phyloP scores from a whole-genome alignment of 2,113 vertebrate genomes.

The Entelurus aequoreus region DNA sequence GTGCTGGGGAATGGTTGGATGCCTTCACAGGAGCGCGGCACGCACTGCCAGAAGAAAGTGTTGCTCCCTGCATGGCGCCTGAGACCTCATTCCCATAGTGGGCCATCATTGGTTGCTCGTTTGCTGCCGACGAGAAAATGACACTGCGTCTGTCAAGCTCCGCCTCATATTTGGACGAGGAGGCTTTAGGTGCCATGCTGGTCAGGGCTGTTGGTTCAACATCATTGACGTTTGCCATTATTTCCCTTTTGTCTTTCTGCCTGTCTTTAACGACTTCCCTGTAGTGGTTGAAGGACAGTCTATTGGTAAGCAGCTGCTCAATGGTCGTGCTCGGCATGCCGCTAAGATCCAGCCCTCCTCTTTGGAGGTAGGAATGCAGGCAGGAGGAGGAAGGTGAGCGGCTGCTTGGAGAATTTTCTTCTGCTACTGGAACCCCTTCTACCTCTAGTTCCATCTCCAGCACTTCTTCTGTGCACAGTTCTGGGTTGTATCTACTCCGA shows the following conservation, averaged over 20 bases:
- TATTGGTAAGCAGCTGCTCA: slow-evolving; percentile 88
- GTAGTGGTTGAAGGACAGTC: slow-evolving; percentile 81
- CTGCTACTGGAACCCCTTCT: slow-evolving; percentile 77
- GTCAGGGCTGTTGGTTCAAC: slow-evolving; percentile 73
- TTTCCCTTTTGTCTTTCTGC: slow-evolving; percentile 94
- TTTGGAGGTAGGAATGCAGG: slow-evolving; percentile 85
- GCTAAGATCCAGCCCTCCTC: slow-evolving; percentile 75
- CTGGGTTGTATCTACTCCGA: slow-evolving; percentile 78
- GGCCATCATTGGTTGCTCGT: slow-evolving; percentile 82
- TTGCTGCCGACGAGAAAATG: slow-evolving; percentile 92
- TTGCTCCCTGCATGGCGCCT: slow-evolving; percentile 41
- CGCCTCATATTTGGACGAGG: slow-evolving; percentile 89
- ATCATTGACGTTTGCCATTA: slow-evolving; percentile 75
- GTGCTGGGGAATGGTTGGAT: slow-evolving; percentile 94
- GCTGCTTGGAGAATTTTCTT: slow-evolving; percentile 75
- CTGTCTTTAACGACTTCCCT: slow-evolving; percentile 93
- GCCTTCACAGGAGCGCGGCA: slow-evolving; percentile 85
- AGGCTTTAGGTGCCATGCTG: slow-evolving; percentile 81
- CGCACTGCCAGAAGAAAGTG: slow-evolving; percentile 73
- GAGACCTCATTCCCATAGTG: slow-evolving; percentile 84
- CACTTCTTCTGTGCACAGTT: slow-evolving; percentile 73
- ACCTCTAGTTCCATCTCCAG: slow-evolving; percentile 80
- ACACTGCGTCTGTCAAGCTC: slow-evolving; percentile 95
- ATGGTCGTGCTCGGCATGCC: slow-evolving; percentile 78
- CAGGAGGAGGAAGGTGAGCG: slow-evolving; percentile 83